Conservation (phyloP, 2,888 invertebrate genomes). For the Ischnus inquisitorius region DNA sequence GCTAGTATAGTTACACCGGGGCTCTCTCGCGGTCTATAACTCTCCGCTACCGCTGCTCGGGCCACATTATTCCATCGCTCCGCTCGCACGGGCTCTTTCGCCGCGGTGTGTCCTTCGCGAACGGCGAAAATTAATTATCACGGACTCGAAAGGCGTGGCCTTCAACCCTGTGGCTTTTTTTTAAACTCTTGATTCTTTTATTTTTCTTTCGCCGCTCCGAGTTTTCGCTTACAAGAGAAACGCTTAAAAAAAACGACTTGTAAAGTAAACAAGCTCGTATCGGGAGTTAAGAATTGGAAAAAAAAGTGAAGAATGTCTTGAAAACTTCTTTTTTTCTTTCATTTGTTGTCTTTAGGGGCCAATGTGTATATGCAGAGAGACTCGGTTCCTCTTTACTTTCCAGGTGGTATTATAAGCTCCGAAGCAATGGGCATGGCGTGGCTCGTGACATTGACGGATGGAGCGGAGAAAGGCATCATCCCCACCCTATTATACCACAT, state of each 20-base stretch:
- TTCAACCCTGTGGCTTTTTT: slow-evolving; percentile 26
- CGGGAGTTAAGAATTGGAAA: slow-evolving; percentile 33
- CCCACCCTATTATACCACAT: slow-evolving; percentile 79
- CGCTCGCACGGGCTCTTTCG: slow-evolving; percentile 22
- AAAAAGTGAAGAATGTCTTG: slow-evolving; percentile 61
- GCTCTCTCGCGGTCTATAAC: slow-evolving; percentile 30
- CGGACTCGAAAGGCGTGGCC: slow-evolving; percentile 35
- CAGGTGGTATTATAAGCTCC: slow-evolving; percentile 38
- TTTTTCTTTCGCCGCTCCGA: slow-evolving; percentile 6
- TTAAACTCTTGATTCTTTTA: neutral
- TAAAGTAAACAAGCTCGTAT: slow-evolving; percentile 56
- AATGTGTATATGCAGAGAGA: neutral
- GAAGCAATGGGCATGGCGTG: slow-evolving; percentile 65
- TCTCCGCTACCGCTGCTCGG: slow-evolving; percentile 31
- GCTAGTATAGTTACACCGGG: slow-evolving; percentile 21
- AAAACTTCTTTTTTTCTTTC: neutral
- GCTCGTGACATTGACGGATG: slow-evolving; percentile 83
- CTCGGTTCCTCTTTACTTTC: neutral
- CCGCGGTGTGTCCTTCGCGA: slow-evolving; percentile 31
- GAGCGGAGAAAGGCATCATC: slow-evolving; percentile 78
- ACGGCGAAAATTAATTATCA: slow-evolving; percentile 61
- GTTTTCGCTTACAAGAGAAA: slow-evolving; percentile 63
- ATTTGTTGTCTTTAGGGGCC: slow-evolving; percentile 11
- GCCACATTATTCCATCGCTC: slow-evolving; percentile 53
- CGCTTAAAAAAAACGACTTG: slow-evolving; percentile 35